phyloP scores from a whole-genome alignment of 2,113 vertebrate genomes.

The Tringa solitaria region DNA sequence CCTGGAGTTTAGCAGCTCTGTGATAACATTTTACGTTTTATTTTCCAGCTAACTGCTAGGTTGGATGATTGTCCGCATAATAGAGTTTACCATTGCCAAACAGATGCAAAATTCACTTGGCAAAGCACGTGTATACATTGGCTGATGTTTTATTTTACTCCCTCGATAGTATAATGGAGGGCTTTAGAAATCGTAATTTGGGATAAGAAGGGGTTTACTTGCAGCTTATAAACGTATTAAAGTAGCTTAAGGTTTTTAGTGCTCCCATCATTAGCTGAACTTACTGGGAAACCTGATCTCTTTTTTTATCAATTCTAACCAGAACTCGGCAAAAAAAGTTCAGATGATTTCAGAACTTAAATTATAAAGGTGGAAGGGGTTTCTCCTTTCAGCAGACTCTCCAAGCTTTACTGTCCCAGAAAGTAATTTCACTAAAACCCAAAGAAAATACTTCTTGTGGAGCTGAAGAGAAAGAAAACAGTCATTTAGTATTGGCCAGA shows the following conservation, averaged over 20 bases:
- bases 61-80: neutral
- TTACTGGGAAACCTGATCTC: constrained; percentile 2
- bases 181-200: constrained; percentile 24
- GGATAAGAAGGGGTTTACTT: constrained; percentile 40
- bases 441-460: neutral
- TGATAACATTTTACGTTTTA: neutral
- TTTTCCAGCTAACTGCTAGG: neutral
- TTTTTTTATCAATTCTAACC: neutral
- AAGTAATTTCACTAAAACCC: neutral
- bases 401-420: neutral
- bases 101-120: constrained; percentile 9
- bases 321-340: neutral
- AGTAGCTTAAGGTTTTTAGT: constrained; percentile 48
- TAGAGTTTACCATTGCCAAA: neutral
- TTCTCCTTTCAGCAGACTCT: neutral
- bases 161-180: neutral
- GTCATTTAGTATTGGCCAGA: neutral
- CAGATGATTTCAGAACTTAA: neutral
- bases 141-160: constrained; percentile 39
- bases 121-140: neutral
- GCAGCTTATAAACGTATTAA: constrained; percentile 21
- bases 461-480: neutral
- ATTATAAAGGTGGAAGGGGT: neutral
- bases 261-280: constrained; percentile 27
- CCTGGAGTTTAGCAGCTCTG: neutral